Evolutionary conservation across 2,797 vertebrate species (phyloP), one percentile per base, ranked within the genome.

Genomic region (Centropyge bicolor): DNA sequence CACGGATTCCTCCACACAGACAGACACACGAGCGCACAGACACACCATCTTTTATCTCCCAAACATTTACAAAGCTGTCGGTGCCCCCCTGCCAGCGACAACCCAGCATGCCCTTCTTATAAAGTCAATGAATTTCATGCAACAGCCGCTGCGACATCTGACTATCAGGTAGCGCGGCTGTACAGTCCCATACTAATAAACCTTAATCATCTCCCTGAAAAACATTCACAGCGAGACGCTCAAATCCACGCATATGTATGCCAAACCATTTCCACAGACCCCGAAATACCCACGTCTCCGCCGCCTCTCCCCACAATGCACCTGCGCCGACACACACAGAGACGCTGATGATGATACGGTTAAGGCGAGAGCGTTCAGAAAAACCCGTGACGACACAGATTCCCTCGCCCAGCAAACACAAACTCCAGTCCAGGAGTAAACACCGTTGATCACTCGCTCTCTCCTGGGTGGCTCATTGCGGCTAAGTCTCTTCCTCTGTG

Each of bases 61-160:
- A 84, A 91, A 82, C 86, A 88, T 89, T 92, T 88, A 84, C 84
- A 91, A 87, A 91, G 76, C 87, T 85, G 83, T 43, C 40, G 27
- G 64, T 20, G 76, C 65, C 86, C 88, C 91, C 90, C 90, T 61
- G 81, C 87, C 73, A 81, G 81, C 78, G 61, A 51, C 56, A 74
- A 77, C 89, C 79, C 83, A 88, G 88, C 86, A 80, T 86, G 87
- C 57, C 84, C 86, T 90, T 79, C 80, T 91, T 91, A 87, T 88
- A 82, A 89, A 92, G 89, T 90, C 86, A 91, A 90, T 88, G 82
- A 89, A 92, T 89, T 91, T 91, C 89, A 92, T 86, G 86, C 87
- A 90, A 87, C 90, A 92, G 84, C 85, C 83, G 61, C 84, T 78
- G 84, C 14, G 52, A 85, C 84, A 82, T 92, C 78, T 88, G 89